phyloP scores from a whole-genome alignment of 2,797 vertebrate genomes.

The Bryconaethiops microstoma region DNA sequence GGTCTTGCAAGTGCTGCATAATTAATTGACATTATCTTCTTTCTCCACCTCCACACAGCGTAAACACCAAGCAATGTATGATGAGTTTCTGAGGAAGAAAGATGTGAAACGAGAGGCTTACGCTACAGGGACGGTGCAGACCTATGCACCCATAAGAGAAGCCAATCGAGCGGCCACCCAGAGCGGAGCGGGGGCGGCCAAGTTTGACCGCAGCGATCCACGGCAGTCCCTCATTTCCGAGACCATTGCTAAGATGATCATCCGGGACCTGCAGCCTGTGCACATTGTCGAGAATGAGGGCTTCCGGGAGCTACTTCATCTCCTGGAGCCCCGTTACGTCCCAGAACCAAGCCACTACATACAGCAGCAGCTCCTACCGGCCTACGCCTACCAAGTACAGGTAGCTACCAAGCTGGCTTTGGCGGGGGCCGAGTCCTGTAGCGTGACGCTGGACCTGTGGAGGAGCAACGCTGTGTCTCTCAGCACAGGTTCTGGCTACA shows the following conservation, averaged over 20 bases:
- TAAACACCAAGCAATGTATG: conserved; percentile 83
- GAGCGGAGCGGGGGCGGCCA: conserved; percentile 70
- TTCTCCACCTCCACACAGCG: conserved; percentile 63
- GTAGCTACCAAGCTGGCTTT: conserved; percentile 78
- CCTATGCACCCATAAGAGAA: conserved; percentile 67
- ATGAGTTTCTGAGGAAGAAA: conserved; percentile 85
- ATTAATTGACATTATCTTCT: conserved; percentile 12
- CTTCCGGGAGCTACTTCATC: conserved; percentile 79
- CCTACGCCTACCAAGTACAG: conserved; percentile 83
- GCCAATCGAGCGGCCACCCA: conserved; percentile 45
- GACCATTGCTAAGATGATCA: conserved; percentile 83
- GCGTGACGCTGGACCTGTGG: conserved; percentile 80
- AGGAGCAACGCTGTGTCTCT: conserved; percentile 67
- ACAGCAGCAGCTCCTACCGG: conserved; percentile 80
- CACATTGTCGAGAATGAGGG: conserved; percentile 80
- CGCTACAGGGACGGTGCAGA: conserved; percentile 72
- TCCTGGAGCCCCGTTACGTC: conserved; percentile 81
- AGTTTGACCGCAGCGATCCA: conserved; percentile 81
- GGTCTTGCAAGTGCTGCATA: neutral
- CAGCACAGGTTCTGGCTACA: conserved; percentile 62
- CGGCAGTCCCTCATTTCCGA: conserved; percentile 82
- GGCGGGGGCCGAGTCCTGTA: conserved; percentile 77
- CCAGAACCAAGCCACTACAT: conserved; percentile 78
- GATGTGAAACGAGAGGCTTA: conserved; percentile 83
- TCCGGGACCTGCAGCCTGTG: conserved; percentile 79